Base-by-base conservation (phyloP, 2,113 vertebrate species). In the Syrmaticus mikado region DNA sequence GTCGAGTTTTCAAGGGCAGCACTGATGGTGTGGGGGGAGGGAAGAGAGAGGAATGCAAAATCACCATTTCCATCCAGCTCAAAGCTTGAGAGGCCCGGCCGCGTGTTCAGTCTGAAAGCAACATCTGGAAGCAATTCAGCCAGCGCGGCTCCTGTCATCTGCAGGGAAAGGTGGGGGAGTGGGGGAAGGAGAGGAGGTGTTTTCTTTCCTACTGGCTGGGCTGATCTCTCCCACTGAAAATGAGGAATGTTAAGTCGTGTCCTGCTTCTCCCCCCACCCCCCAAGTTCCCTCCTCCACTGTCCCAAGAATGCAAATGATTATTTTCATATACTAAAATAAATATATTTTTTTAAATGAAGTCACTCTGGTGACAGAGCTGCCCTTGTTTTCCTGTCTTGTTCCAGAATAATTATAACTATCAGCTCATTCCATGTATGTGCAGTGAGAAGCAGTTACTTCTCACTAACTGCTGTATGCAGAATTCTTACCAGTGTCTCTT, bases 121-220 rank as follows among this genome's bases (percentile, higher is more conserved):
- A 91, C 97, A 97, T 97, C 97, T 98, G 97, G 96, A 98, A 95
- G 43, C 96, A 93, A 96, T 97, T 97, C 87, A 48, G 90, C 86
- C 90, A 78, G n/a, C 75, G 83, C 90, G 15, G 86, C 82, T 97
- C 90, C 96, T 96, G 75, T 95, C 82, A 68, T 92, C 84, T 92
- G 78, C 79, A 90, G 64, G 94, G 71, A 92, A 83, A 96, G 92
- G 87, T 61, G 76, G 85, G 77, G 82, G 90, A 79, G 61, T 46
- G 90, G 82, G 85, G 60, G 89, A 76, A 89, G 93, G 89, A 87
- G 32, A 91, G 94, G 95, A 87, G 57, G 61, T 85, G 58, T 93
- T 94, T 94, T 82, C 93, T 94, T 89, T 87, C 88, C 95, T 91
- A 67, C 87, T 83, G 70, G 64, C 92, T 75, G 16, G 34, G 28